Conservation (phyloP, 2,888 invertebrate genomes). For the Tipula confusa region DNA sequence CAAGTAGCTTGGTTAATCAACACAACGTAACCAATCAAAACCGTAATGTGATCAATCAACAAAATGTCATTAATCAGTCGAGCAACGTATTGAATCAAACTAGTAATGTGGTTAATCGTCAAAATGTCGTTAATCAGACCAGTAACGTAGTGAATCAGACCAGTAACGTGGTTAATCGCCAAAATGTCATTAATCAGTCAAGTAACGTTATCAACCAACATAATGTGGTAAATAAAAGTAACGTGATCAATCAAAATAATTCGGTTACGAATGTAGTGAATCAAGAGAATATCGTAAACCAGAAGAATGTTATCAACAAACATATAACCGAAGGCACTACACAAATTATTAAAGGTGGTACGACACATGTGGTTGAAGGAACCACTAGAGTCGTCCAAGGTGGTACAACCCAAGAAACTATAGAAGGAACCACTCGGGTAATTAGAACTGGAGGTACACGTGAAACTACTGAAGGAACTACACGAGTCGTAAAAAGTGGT, state of each 20-base stretch:
- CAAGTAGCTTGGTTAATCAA: constrained; percentile 32
- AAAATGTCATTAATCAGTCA: background rate
- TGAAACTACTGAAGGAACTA: background rate
- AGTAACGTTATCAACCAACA: background rate
- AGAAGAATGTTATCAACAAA: background rate
- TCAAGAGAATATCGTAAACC: background rate
- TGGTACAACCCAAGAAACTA: background rate
- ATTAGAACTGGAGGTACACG: background rate
- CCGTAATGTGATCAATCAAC: background rate
- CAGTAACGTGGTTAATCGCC: background rate
- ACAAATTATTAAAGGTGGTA: background rate
- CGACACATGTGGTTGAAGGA: background rate
- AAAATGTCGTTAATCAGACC: background rate
- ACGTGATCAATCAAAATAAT: background rate
- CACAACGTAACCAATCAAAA: background rate
- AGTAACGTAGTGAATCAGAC: background rate
- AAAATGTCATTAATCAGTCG: background rate
- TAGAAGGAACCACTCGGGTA: background rate
- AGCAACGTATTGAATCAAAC: background rate
- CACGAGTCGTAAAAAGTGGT: background rate
- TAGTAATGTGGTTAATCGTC: background rate
- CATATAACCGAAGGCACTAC: background rate
- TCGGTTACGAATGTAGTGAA: background rate
- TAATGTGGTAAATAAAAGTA: background rate
- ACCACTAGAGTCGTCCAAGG: background rate